Conservation (phyloP, 1,140 invertebrate species). For the Sycophaga agraensis region DNA sequence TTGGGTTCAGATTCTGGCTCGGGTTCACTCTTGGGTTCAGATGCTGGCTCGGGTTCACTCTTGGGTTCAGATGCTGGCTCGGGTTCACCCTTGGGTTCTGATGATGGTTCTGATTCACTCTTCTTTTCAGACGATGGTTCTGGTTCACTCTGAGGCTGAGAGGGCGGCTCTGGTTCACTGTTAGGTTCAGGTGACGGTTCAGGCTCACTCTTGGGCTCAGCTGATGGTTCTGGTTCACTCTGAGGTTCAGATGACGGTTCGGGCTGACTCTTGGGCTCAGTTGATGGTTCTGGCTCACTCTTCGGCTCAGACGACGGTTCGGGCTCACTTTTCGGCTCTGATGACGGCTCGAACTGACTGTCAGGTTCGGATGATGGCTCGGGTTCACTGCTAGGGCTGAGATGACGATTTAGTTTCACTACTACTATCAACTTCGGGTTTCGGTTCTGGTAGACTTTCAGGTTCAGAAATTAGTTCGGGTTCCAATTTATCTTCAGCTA, state of each 20-base stretch:
- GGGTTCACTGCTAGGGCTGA: no score
- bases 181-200: slow-evolving; percentile 43
- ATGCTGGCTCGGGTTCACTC: slow-evolving; percentile 34
- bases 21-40: slow-evolving; percentile 38
- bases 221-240: slow-evolving; percentile 25
- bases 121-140: slow-evolving; percentile 29
- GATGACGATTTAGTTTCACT: slow-evolving; percentile 32
- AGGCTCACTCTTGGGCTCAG: slow-evolving; percentile 37
- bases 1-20: slow-evolving; percentile 23
- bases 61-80: slow-evolving; percentile 29
- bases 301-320: slow-evolving; percentile 32
- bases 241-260: slow-evolving; percentile 37
- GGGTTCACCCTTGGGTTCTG: slow-evolving; percentile 36
- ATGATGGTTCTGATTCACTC: slow-evolving; percentile 39
- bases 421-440: slow-evolving; percentile 34
- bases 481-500: slow-evolving; percentile 30
- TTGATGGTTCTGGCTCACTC: slow-evolving; percentile 36
- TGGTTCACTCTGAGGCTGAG: slow-evolving; percentile 32
- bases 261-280: slow-evolving; percentile 41
- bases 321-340: slow-evolving; percentile 32
- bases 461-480: slow-evolving; percentile 20
- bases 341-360: slow-evolving; percentile 27
- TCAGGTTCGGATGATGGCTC: slow-evolving; percentile 31
- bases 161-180: slow-evolving; percentile 34
- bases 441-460: slow-evolving; percentile 33